Base-by-base conservation (phyloP, 1,140 invertebrate genomes). In the Callitettix versicolor region DNA sequence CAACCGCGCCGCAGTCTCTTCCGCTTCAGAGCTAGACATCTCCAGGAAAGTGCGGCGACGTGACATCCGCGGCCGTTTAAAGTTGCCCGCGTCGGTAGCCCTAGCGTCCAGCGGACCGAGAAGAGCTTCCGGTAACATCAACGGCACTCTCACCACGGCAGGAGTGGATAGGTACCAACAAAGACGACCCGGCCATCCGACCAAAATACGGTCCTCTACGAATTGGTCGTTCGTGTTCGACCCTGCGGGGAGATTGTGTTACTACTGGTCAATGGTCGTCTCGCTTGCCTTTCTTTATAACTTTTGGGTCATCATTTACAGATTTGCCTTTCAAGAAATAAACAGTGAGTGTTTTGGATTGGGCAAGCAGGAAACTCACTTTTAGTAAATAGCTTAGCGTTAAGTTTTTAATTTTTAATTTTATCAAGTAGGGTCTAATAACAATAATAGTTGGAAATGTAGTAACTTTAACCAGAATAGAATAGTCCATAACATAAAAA, bases 291-390 rank as follows among this genome's bases (percentile, higher is more conserved):
- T 98, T 74, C 82, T 98, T 56, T 98, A 98, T 77, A 98, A 98
- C 74, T 95, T 98, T 67, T 96, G 93, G 95, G 92, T 96, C 66
- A 93, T 97, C 73, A 94, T 96, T 65, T 98, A 96, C 78, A 84
- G 95, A 70, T 97, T 95, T 78, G 91, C 94, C 71, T 98, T 98
- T 74, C 86, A 90, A 73, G 88, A 90, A 73, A 89, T 89, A 62
- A 88, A 89, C 68, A 80, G 83, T 85, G 63, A 80, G 81, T 77
- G 54, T 55, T 21, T n/a, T n/a, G n/a, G n/a, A n/a, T n/a, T n/a
- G n/a, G n/a, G n/a, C n/a, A n/a, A n/a, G n/a, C n/a, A n/a, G n/a
- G n/a, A n/a, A n/a, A n/a, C n/a, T n/a, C n/a, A n/a, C n/a, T n/a
- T n/a, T n/a, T n/a, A n/a, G n/a, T n/a, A n/a, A n/a, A n/a, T n/a